Evolutionary conservation across 2,797 vertebrate genomes (phyloP).

Genomic region (Lepilemur ruficaudatus): DNA sequence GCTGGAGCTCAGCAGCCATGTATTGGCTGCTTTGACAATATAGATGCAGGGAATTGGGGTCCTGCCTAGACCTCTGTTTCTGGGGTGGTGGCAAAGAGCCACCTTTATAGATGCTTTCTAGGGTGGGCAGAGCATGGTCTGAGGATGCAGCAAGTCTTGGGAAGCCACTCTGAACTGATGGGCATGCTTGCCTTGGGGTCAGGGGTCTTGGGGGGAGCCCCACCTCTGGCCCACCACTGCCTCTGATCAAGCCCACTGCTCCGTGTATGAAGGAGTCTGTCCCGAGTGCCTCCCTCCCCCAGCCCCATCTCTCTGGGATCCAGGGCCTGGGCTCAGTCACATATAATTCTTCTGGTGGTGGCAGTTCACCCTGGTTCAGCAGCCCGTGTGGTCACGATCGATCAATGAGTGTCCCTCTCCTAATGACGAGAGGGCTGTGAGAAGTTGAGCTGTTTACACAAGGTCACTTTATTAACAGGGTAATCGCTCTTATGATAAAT

Average conservation of each 20-base stretch:
- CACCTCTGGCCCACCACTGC: neutral
- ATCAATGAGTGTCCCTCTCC: conserved; percentile 52
- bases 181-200: neutral
- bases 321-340: neutral
- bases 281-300: neutral
- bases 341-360: conserved; percentile 11
- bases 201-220: neutral
- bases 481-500: conserved; percentile 76
- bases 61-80: neutral
- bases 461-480: conserved; percentile 81
- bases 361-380: conserved; percentile 65
- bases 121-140: neutral
- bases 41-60: neutral
- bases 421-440: conserved; percentile 58
- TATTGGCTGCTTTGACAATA: neutral
- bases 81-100: neutral
- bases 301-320: neutral
- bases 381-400: conserved; percentile 37
- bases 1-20: fast-evolving
- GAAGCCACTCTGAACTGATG: neutral
- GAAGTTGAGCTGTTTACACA: conserved; percentile 79
- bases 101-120: neutral
- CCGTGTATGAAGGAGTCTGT: neutral
- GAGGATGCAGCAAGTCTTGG: neutral
- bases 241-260: neutral